These are phyloP conservation scores for Trematomus loennbergii DNA, from an alignment of 2,113 vertebrate species.

Conservation along the genomic window DNA sequence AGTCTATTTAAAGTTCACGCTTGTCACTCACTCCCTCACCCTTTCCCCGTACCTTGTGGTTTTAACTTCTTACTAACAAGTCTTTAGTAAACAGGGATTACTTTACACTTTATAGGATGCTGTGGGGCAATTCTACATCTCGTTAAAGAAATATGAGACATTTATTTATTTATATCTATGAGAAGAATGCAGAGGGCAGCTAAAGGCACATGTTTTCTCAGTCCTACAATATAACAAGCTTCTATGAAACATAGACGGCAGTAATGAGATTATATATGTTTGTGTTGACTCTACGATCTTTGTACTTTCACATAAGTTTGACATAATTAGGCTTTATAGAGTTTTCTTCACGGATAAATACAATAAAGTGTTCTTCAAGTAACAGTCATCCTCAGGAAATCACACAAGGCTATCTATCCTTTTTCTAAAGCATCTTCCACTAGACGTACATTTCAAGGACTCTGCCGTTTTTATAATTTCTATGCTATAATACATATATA, in stretches of 20 bases:
- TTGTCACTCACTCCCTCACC: slow-evolving; percentile 20
- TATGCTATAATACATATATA: background rate
- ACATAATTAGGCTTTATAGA: background rate
- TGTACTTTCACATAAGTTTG: slow-evolving; percentile 17
- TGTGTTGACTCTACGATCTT: background rate
- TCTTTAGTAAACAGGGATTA: background rate
- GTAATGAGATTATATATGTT: slow-evolving; percentile 2
- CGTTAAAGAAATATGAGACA: background rate
- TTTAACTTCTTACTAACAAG: background rate
- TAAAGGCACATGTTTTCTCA: background rate
- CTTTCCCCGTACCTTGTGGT: slow-evolving; percentile 3
- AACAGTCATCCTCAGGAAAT: no score
- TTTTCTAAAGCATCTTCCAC: background rate
- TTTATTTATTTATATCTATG: background rate
- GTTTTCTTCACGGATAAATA: slow-evolving; percentile 6
- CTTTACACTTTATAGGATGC: background rate
- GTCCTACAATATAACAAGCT: background rate
- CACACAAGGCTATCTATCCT: background rate
- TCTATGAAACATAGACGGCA: background rate
- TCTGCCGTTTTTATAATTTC: background rate
- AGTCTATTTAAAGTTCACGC: slow-evolving; percentile 11
- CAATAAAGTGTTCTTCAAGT: slow-evolving; percentile 7
- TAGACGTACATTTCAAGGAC: background rate
- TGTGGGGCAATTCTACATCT: background rate
- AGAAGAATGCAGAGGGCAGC: background rate